Conservation (phyloP, 2,113 vertebrate species). For the Rutilus rutilus region DNA sequence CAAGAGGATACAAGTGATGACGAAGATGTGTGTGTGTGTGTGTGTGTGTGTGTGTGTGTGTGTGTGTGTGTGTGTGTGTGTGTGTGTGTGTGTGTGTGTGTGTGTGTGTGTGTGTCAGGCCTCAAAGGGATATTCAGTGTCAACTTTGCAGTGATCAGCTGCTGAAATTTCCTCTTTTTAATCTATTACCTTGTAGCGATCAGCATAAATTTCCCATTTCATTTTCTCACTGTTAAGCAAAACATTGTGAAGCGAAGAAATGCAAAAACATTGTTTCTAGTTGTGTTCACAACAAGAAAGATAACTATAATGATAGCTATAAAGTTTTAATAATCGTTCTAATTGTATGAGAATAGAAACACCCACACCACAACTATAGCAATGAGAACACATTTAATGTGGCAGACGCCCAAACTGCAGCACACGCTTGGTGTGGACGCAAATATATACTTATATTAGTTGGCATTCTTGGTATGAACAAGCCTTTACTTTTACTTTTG, state of each 20-base stretch:
- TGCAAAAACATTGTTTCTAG: background rate
- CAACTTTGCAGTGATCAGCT: background rate
- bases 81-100: constrained; percentile 9
- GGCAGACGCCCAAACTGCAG: no score
- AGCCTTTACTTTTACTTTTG: no score
- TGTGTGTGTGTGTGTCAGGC: constrained; percentile 21
- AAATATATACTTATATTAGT: no score
- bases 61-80: background rate
- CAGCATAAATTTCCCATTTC: background rate
- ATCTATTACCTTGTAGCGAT: background rate
- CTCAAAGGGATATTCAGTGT: constrained; percentile 20
- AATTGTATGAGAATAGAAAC: background rate
- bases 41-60: constrained; percentile 25
- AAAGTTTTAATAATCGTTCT: background rate
- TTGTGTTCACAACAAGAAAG: background rate
- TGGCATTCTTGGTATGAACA: no score
- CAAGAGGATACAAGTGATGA: background rate
- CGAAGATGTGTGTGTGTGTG: background rate
- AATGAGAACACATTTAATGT: no score
- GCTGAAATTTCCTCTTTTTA: background rate
- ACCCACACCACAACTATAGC: no score
- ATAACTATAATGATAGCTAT: background rate
- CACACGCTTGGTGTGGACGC: no score
- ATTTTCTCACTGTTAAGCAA: background rate
- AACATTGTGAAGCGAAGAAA: background rate